Conservation (phyloP, 2,113 vertebrate species). For the Climacteris rufus region DNA sequence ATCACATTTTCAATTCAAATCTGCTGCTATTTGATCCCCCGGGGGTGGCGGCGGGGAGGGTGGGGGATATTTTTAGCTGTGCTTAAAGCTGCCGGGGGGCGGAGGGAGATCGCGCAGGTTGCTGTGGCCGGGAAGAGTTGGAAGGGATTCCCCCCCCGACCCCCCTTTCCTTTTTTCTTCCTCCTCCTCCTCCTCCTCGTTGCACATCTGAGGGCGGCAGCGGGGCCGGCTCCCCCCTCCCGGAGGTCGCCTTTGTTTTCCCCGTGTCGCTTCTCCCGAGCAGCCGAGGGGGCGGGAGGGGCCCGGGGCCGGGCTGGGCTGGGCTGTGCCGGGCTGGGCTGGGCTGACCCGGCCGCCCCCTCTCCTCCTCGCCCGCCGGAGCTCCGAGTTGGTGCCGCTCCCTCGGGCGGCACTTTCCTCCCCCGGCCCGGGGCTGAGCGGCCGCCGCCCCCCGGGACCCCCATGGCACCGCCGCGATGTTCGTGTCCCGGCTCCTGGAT, state of each 20-base stretch:
- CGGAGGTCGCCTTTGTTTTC: conserved; percentile 33
- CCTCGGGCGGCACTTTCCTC: background rate
- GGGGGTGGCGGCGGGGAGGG: background rate
- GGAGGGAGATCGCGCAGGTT: conserved; percentile 32
- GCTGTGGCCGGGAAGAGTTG: background rate
- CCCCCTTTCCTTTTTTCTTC: background rate
- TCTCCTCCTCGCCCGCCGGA: background rate
- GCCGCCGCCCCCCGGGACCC: background rate
- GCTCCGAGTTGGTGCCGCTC: background rate
- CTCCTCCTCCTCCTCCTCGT: background rate
- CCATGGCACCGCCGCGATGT: conserved; percentile 71
- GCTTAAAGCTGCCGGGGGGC: conserved; percentile 22
- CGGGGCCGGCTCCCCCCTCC: background rate
- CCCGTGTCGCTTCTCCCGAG: background rate
- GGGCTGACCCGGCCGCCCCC: background rate
- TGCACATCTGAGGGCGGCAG: background rate
- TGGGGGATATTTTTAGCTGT: conserved; percentile 52
- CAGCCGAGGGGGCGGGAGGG: background rate
- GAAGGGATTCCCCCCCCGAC: background rate
- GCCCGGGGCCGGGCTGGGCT: background rate
- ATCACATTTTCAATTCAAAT: conserved; percentile 59
- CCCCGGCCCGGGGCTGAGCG: background rate
- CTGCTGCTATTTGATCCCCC: conserved; percentile 58
- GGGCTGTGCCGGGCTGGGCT: background rate
- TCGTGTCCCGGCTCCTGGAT: conserved; percentile 77